Conservation (phyloP, 2,797 vertebrate genomes). For the Gallinago stenura region DNA sequence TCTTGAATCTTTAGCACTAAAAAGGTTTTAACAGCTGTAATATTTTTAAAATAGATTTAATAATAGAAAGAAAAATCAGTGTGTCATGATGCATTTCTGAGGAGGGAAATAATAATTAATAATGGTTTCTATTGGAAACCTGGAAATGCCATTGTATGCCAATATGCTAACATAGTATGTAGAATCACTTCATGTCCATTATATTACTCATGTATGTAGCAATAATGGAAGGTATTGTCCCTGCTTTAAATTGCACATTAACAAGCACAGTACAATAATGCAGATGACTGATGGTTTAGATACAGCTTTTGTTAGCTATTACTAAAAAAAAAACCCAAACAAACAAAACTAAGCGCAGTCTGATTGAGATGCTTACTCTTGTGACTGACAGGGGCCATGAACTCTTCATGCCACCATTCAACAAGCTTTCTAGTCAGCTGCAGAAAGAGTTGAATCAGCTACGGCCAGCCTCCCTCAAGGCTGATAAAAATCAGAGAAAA, state of each 20-base stretch:
- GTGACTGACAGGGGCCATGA: rapidly evolving
- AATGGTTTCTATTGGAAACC: background rate
- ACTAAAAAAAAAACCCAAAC: background rate
- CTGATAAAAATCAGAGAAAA: background rate
- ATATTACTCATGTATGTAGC: background rate
- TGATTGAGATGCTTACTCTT: background rate
- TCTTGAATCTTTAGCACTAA: background rate
- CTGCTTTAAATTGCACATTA: background rate
- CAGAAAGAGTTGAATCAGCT: background rate
- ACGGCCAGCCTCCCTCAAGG: background rate
- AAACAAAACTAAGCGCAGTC: background rate
- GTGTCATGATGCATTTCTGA: background rate
- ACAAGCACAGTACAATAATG: background rate
- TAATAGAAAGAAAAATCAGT: background rate
- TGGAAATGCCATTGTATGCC: background rate
- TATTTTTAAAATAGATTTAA: background rate
- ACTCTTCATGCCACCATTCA: background rate
- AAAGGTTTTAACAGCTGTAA: background rate
- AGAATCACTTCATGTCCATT: background rate
- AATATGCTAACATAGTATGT: background rate
- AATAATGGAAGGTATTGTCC: background rate
- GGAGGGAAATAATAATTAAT: background rate
- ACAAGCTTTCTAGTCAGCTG: background rate
- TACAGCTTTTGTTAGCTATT: background rate
- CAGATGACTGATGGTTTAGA: background rate